Percentiles rank a stretch among this genome's conserved stretches.
phyloP scores from a whole-genome alignment of 2,888 invertebrate species.

The Cataglyphis albicans region DNA sequence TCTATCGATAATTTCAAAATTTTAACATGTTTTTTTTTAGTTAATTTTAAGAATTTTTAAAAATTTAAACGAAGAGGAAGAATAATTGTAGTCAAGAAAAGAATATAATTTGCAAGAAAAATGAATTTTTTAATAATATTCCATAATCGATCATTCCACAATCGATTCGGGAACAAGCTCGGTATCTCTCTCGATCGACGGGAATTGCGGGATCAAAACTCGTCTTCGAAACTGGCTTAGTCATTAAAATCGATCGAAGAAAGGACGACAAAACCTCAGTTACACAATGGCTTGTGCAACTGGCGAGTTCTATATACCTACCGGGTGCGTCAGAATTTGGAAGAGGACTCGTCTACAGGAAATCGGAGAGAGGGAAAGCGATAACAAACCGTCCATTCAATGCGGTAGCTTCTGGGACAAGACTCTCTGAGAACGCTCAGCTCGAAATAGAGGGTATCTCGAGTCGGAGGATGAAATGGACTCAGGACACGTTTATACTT shows the following conservation, averaged over 20 bases:
- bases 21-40: background rate
- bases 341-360: slow-evolving; percentile 61
- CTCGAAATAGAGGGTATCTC: slow-evolving; percentile 71
- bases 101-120: background rate
- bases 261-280: slow-evolving; percentile 65
- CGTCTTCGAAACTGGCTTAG: slow-evolving; percentile 28
- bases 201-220: background rate
- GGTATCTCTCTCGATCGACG: background rate
- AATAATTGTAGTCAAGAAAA: background rate
- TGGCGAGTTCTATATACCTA: slow-evolving; percentile 56
- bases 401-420: slow-evolving; percentile 55
- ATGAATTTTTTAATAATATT: background rate
- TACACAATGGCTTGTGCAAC: slow-evolving; percentile 60
- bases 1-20: background rate
- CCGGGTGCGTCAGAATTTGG: slow-evolving; percentile 36
- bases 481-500: slow-evolving; percentile 53
- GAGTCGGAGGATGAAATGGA: slow-evolving; percentile 44
- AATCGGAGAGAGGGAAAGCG: slow-evolving; percentile 58
- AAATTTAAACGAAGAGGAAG: slow-evolving; percentile 2
- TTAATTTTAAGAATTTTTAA: background rate
- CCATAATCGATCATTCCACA: background rate
- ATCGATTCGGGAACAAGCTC: background rate
- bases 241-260: slow-evolving; percentile 66
- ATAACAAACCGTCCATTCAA: slow-evolving; percentile 73
- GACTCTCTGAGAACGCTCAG: slow-evolving; percentile 65